These are phyloP conservation scores for Phoxinus dragarum DNA, from an alignment of 2,797 vertebrate species.

Conservation along the genomic window DNA sequence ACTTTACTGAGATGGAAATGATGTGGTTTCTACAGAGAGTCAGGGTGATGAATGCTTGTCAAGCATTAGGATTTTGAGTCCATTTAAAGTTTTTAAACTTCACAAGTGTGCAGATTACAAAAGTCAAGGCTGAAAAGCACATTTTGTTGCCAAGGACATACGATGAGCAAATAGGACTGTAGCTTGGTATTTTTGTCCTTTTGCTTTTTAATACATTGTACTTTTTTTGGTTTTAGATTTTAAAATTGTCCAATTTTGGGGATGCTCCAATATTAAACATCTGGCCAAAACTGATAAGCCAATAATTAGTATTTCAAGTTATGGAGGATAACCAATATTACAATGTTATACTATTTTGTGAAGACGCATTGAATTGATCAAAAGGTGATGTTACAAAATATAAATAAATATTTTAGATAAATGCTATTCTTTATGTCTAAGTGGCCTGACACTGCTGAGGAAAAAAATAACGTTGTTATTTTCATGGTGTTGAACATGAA, in stretches of 20 bases:
- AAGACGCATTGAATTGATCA: background rate
- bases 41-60: background rate
- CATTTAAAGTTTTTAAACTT: conserved; percentile 18
- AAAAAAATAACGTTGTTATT: background rate
- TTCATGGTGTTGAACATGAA: background rate
- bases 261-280: background rate
- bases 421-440: background rate
- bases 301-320: background rate
- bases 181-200: background rate
- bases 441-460: no score
- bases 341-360: background rate
- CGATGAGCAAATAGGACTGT: background rate
- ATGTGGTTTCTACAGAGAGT: conserved; percentile 32
- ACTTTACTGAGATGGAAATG: conserved; percentile 43
- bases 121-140: background rate
- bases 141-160: background rate
- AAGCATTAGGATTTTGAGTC: conserved; percentile 2
- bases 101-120: background rate
- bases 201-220: background rate
- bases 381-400: background rate
- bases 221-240: background rate
- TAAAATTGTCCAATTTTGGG: background rate
- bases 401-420: background rate
- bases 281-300: background rate
- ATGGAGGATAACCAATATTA: background rate